Base-by-base conservation (phyloP, 2,113 vertebrate genomes). In the Labrus mixtus region DNA sequence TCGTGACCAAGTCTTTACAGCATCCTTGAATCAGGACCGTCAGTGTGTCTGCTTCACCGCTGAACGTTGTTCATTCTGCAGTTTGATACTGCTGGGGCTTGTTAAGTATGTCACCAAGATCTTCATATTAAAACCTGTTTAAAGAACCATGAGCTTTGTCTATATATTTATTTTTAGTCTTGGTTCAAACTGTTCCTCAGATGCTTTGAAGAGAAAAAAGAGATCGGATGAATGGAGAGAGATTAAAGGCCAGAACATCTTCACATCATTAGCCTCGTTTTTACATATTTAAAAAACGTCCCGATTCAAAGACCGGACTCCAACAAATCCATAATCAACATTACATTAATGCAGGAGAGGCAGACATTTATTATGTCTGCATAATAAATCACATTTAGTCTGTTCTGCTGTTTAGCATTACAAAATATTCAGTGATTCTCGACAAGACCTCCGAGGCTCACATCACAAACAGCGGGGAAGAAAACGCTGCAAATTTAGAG, bases 81-180 rank as follows among this genome's bases (percentile, higher is more conserved):
- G 93, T 93, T 94, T 93, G 93, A 93, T 64, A 93, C 92, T 92
- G 91, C 75, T 53, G 20, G 53, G 71, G 56, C 63, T 80, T 51
- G 60, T 82, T 76, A 87, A 71, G 70, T 78, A 79, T 50, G 29
- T 69, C 74, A 80, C 65, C 68, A 76, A 76, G 69, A 74, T 72
- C 54, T 86, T 84, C 69, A 70, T 85, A 91, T 89, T 90, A 89
- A 92, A 92, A 85, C 63, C 61, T 50, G 19, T 7, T 62, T 60
- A 66, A 75, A 33, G 8, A 79, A 59, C 41, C 36, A 7, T 16
- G 76, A 78, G 37, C 33, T 62, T 69, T 2, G 17, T n/a, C 29
- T 82, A 70, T 17, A 60, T 55, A 22, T 60, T 39, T 54, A 23
- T 75, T 66, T 83, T 76, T 22, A 43, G 23, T 36, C 48, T 43